A percentile compares a stretch with the other conserved stretches of the same genome.
phyloP scores from a whole-genome alignment of 1,140 invertebrate genomes.

The Drosophila pruinosa region DNA sequence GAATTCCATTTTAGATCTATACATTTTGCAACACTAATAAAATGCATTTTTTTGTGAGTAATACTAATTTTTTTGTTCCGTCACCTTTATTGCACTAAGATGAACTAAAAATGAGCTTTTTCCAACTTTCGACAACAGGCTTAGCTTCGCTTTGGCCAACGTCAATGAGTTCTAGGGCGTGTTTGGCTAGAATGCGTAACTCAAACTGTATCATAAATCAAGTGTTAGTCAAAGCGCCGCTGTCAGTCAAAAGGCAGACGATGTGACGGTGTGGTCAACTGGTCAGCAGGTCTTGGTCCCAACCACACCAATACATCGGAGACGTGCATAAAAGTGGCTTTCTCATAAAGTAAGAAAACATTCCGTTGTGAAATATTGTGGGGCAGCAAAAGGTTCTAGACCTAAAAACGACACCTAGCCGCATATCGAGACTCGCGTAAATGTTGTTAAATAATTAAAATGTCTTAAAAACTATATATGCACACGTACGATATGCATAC shows the following conservation, averaged over 20 bases:
- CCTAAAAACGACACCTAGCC: slow-evolving; percentile 65
- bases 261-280: not conserved
- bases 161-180: not conserved
- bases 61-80: no score
- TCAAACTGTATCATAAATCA: slow-evolving; percentile 70
- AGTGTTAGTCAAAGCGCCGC: slow-evolving; percentile 50
- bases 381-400: slow-evolving; percentile 32
- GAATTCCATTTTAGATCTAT: no score
- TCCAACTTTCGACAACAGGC: not conserved
- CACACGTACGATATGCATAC: not conserved
- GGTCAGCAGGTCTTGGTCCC: not conserved
- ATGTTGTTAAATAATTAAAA: slow-evolving; percentile 76
- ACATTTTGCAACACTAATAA: no score
- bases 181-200: slow-evolving; percentile 21
- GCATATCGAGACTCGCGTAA: slow-evolving; percentile 26
- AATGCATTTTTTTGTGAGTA: no score
- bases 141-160: not conserved
- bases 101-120: not conserved
- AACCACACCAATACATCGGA: not conserved
- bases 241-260: slow-evolving; percentile 43
- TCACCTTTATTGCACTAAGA: no score
- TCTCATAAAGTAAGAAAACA: slow-evolving; percentile 60
- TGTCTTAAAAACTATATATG: slow-evolving; percentile 27
- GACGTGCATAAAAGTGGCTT: slow-evolving; percentile 63
- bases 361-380: slow-evolving; percentile 23